Evolutionary conservation across 2,888 invertebrate genomes (phyloP).

Genomic region (Sesia bembeciformis): DNA sequence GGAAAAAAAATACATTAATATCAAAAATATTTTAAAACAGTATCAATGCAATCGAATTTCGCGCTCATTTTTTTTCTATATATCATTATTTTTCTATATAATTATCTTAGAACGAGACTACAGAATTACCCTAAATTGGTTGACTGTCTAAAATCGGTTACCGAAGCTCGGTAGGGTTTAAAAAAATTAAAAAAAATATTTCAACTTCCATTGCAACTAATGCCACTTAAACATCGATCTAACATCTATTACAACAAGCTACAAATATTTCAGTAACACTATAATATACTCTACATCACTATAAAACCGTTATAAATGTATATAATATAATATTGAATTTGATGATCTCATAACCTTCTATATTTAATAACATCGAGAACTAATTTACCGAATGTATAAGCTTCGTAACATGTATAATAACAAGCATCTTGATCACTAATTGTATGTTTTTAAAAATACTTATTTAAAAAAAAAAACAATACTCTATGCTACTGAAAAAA

Average conservation of each 20-base stretch:
- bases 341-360: conserved; percentile 14
- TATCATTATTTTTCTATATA: background rate
- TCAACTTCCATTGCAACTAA: conserved; percentile 15
- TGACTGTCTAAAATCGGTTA: conserved; percentile 52
- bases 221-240: conserved; percentile 41
- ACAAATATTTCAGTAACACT: conserved; percentile 26
- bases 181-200: conserved; percentile 14
- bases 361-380: conserved; percentile 43
- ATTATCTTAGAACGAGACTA: conserved; percentile 1
- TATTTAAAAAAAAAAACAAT: background rate
- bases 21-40: background rate
- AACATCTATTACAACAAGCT: conserved; percentile 53
- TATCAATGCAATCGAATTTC: background rate
- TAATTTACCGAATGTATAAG: conserved; percentile 38
- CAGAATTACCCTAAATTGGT: conserved; percentile 12
- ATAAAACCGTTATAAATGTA: conserved; percentile 68
- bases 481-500: background rate
- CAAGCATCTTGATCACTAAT: conserved; percentile 22
- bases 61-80: conserved; percentile 1
- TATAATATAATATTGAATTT: conserved; percentile 42
- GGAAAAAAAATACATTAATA: too few relatives aligned
- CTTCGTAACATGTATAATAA: conserved; percentile 52
- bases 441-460: background rate
- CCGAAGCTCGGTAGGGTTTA: conserved; percentile 44
- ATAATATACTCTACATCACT: conserved; percentile 32